Percentiles rank a stretch among this genome's conserved stretches.
Conservation (phyloP, 2,113 vertebrate genomes). For the Protomyctophum bolini region DNA sequence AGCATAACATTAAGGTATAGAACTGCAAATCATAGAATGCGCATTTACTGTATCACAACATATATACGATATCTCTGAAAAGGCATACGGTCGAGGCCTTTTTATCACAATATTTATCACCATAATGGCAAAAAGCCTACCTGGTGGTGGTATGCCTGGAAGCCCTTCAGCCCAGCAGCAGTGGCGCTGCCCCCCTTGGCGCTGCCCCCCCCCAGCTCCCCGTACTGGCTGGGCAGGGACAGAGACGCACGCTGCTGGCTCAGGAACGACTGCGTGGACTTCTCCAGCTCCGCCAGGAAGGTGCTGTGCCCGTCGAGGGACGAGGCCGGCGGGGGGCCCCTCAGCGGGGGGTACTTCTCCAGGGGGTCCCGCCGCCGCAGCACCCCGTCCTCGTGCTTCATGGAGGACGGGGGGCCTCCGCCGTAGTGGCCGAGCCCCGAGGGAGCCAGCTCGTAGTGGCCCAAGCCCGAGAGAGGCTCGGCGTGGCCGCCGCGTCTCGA, state of each 20-base stretch:
- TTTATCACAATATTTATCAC: too few species aligned
- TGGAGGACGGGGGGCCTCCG: too few species aligned
- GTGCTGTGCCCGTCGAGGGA: constrained; percentile 84
- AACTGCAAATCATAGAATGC: too few species aligned
- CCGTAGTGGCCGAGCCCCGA: constrained; percentile 64
- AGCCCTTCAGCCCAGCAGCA: constrained; percentile 66
- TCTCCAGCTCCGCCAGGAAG: constrained; percentile 92
- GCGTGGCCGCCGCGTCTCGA: constrained; percentile 78
- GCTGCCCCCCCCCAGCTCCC: constrained; percentile 72
- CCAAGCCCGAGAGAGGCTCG: constrained; percentile 73
- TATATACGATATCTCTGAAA: too few species aligned
- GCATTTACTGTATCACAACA: too few species aligned
- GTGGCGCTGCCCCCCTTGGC: constrained; percentile 51
- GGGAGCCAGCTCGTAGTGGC: too few species aligned
- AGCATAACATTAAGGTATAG: too few species aligned
- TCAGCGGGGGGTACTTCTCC: constrained; percentile 83
- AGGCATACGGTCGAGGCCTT: too few species aligned
- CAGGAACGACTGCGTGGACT: constrained; percentile 89
- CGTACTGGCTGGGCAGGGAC: constrained; percentile 79
- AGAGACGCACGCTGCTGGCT: constrained; percentile 87
- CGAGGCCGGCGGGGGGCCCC: constrained; percentile 66
- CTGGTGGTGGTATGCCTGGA: constrained; percentile 52
- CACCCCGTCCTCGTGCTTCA: constrained; percentile 83
- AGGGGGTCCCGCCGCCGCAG: constrained; percentile 83
- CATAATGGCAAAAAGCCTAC: too few species aligned